A percentile compares a stretch with the other conserved stretches of the same genome.
Evolutionary conservation across 2,797 vertebrate species (phyloP).

Genomic region (Sebastiscus albofasciatus): DNA sequence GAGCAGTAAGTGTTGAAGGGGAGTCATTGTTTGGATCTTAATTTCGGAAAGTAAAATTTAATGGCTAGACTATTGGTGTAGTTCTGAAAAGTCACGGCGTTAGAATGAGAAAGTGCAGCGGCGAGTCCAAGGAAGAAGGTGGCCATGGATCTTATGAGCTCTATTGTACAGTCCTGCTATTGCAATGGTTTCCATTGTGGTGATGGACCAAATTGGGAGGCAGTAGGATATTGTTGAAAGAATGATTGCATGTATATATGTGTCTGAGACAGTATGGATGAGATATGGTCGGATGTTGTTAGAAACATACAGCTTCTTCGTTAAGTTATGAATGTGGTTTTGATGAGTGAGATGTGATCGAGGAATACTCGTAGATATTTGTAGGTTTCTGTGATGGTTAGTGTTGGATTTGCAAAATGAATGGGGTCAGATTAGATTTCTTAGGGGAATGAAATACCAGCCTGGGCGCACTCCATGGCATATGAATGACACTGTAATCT

Average conservation of each 20-base stretch:
- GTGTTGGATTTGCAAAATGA: not conserved
- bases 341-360: too few relatives aligned
- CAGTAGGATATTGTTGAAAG: not conserved
- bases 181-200: not conserved
- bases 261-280: not conserved
- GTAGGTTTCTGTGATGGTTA: not conserved
- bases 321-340: too few relatives aligned
- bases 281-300: not conserved
- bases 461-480: accelerated
- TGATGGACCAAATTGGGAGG: not conserved
- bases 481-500: too few relatives aligned
- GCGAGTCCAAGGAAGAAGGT: not conserved
- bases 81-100: not conserved
- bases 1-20: not conserved
- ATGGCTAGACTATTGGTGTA: not conserved
- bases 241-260: not conserved
- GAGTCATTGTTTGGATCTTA: not conserved
- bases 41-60: not conserved
- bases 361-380: too few relatives aligned
- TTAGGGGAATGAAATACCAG: not conserved
- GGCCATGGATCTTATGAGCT: not conserved
- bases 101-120: not conserved
- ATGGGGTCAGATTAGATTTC: not conserved
- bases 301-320: not conserved
- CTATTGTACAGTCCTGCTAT: not conserved